Conservation (phyloP, 2,113 vertebrate species). For the Pterocles burchelli region DNA sequence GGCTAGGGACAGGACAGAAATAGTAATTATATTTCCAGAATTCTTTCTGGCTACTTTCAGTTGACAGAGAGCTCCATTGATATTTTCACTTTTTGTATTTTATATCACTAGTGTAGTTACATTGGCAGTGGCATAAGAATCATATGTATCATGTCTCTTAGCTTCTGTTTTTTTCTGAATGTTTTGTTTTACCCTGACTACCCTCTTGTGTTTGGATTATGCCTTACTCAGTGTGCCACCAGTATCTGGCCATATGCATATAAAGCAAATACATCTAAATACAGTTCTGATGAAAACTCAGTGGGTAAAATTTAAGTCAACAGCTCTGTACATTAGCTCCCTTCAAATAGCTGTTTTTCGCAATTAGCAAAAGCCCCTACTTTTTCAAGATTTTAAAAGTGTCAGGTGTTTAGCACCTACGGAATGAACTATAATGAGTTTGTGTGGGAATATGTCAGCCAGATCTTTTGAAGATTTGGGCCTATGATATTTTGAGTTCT, state of each 20-base stretch:
- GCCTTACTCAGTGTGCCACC: background rate
- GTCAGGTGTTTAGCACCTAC: background rate
- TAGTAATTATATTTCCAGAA: background rate
- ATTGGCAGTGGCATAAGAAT: background rate
- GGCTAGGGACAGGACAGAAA: background rate
- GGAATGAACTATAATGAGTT: background rate
- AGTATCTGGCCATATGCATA: background rate
- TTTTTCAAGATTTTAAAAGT: background rate
- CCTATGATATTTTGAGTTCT: background rate
- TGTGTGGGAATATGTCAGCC: background rate
- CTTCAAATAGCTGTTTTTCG: background rate
- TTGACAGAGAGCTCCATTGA: background rate
- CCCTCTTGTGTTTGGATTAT: background rate
- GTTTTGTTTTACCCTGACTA: background rate
- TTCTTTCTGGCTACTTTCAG: background rate
- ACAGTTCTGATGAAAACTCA: background rate
- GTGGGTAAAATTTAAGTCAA: background rate
- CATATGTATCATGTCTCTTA: background rate
- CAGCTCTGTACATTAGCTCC: background rate
- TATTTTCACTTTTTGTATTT: background rate
- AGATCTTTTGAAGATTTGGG: background rate
- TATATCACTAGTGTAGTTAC: background rate
- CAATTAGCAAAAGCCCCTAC: rapidly evolving
- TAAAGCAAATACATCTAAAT: background rate
- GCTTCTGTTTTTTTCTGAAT: background rate